Evolutionary conservation across 1,140 invertebrate genomes (phyloP), one percentile per base, ranked within the genome.

Genomic region (Psilanteris sp.): DNA sequence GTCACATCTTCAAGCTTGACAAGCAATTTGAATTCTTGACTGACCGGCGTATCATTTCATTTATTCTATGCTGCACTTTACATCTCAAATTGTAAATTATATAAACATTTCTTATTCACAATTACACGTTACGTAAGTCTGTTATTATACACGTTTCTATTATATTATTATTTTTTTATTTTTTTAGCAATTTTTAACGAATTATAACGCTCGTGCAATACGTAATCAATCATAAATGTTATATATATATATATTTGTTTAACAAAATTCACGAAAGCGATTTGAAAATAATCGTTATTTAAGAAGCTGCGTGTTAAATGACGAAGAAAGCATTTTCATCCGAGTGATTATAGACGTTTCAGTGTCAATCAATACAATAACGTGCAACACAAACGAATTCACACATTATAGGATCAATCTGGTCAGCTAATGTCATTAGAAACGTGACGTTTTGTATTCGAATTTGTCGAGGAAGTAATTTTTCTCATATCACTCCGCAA

Each of bases 1-100:
- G 87, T 86, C 87, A 77, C 83, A 80, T 82, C 81, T 82, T 85
- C 81, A 70, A 78, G 44, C 73, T 67, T 39, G 61, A 52, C 36
- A 41, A 70, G 59, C 34, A 27, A 57, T 50, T 59, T 68, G 52
- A 71, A 62, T 44, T 70, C 64, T 68, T 59, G 50, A 73, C 27
- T 84, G 82, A 83, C 82, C 81, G 80, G 77, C 71, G 18, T 61
- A 14, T 52, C 20, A 31, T 27, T 52, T 59, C 11, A 4, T 39
- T 52, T 24, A 22, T 44, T 20, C n/a, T n/a, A n/a, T n/a, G 32
- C 2, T 14, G 22, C 14, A 16, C 46, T 34, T 14, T 39, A 29
- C 18, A 36, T 10, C 20, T 29, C 10, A 16, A 15, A 41, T 41
- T n/a, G n/a, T n/a, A n/a, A n/a, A n/a, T n/a, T n/a, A n/a, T n/a